Conservation (phyloP, 2,113 vertebrate species). For the Cebidichthys violaceus region DNA sequence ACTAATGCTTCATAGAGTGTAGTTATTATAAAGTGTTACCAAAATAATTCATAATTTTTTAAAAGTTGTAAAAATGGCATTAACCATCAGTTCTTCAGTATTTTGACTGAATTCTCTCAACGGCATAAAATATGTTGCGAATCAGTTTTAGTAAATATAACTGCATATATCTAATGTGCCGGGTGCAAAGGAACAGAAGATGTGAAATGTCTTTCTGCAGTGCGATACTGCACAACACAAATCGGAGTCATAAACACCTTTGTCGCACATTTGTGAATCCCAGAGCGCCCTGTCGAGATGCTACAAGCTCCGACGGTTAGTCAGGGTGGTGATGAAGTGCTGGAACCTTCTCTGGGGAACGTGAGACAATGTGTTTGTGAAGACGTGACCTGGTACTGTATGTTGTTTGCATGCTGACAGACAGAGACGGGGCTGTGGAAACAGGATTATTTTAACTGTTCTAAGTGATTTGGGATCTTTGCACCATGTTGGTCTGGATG, state of each 20-base stretch:
- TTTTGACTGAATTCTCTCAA: background rate
- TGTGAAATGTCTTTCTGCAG: background rate
- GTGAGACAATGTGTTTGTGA: background rate
- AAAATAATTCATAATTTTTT: too few species aligned
- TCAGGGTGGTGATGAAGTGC: conserved; percentile 7
- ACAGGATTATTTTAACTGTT: background rate
- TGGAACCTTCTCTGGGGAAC: background rate
- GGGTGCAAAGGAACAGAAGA: background rate
- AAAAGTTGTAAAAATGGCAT: too few species aligned
- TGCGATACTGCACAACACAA: background rate
- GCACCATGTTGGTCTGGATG: too few species aligned
- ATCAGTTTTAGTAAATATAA: background rate
- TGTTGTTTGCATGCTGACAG: conserved; percentile 22
- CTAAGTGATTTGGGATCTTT: background rate
- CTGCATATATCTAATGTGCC: background rate
- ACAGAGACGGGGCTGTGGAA: background rate
- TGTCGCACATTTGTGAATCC: background rate
- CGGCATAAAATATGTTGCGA: background rate
- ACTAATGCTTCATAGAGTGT: too few species aligned
- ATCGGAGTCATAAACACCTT: background rate
- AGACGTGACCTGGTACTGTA: background rate
- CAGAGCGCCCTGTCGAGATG: background rate
- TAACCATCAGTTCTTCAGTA: background rate
- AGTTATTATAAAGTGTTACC: too few species aligned
- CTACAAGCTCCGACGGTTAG: background rate